These are phyloP conservation scores for Onychomys torridus DNA, from an alignment of 2,797 vertebrate species.

Conservation along the genomic window DNA sequence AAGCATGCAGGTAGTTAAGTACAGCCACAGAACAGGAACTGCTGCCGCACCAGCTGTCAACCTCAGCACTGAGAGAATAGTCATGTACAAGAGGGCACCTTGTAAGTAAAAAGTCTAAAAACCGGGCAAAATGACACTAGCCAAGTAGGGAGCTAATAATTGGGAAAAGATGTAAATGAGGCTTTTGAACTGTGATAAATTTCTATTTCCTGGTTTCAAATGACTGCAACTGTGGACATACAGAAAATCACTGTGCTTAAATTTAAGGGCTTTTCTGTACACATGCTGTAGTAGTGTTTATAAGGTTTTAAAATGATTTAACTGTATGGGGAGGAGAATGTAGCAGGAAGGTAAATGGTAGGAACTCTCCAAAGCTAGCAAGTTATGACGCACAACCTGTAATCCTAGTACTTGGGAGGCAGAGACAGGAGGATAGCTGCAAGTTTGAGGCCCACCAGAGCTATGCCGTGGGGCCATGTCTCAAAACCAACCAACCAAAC, in stretches of 20 bases:
- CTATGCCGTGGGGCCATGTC: not conserved
- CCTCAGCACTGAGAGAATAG: not conserved
- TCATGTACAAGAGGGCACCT: not conserved
- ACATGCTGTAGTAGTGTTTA: not conserved
- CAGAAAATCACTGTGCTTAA: not conserved
- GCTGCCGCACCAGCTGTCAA: not conserved
- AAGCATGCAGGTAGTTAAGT: not conserved
- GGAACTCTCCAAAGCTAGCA: not conserved
- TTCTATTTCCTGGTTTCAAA: constrained; percentile 4
- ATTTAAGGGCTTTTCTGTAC: not conserved
- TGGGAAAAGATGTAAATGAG: not conserved
- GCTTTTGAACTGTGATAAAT: not conserved
- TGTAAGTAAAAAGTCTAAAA: not conserved
- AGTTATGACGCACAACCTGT: not conserved
- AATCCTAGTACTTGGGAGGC: not conserved
- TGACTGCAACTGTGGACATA: not conserved
- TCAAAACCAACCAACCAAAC: not conserved
- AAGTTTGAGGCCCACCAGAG: no score
- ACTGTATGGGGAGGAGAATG: not conserved
- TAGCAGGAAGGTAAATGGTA: not conserved
- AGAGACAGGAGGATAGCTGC: not conserved
- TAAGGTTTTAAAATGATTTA: not conserved
- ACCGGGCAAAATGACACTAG: not conserved
- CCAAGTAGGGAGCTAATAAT: not conserved
- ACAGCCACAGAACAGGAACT: not conserved